These are phyloP conservation scores for Brachyhypopomus occidentalis DNA, from an alignment of 2,113 vertebrate genomes.

Conservation along the genomic window DNA sequence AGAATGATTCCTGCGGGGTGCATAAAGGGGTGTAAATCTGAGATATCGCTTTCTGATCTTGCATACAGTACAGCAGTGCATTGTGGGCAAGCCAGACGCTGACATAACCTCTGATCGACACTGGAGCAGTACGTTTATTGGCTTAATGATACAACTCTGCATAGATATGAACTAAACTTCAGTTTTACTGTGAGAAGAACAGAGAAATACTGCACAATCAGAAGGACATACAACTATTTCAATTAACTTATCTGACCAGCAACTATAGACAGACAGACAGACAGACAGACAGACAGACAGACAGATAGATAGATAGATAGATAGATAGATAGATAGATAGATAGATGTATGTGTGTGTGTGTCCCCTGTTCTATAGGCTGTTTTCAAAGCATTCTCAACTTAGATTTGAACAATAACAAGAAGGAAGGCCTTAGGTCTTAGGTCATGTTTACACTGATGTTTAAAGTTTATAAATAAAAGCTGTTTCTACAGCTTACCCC, in stretches of 20 bases:
- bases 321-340: no score
- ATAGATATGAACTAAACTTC: background rate
- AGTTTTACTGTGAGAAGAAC: background rate
- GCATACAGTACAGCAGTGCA: slow-evolving; percentile 19
- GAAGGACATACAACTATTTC: no score
- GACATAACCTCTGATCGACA: slow-evolving; percentile 3
- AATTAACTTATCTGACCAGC: no score
- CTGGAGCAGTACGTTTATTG: background rate
- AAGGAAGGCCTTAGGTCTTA: slow-evolving; percentile 18
- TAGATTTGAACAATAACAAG: slow-evolving; percentile 42
- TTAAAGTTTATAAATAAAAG: slow-evolving; percentile 51
- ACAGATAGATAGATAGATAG: no score
- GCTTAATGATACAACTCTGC: background rate
- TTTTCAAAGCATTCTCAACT: slow-evolving; percentile 10
- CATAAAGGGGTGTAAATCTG: slow-evolving; percentile 28
- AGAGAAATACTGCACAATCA: background rate
- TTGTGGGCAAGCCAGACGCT: slow-evolving; percentile 5
- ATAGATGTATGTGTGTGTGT: no score
- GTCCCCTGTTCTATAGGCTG: background rate
- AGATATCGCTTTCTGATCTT: slow-evolving; percentile 27
- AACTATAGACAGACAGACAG: no score
- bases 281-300: no score
- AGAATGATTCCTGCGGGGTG: slow-evolving; percentile 7
- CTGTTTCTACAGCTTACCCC: slow-evolving; percentile 38
- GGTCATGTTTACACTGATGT: slow-evolving; percentile 45